phyloP scores from a whole-genome alignment of 2,797 vertebrate species.

The Phrynocephalus guinanensis region DNA sequence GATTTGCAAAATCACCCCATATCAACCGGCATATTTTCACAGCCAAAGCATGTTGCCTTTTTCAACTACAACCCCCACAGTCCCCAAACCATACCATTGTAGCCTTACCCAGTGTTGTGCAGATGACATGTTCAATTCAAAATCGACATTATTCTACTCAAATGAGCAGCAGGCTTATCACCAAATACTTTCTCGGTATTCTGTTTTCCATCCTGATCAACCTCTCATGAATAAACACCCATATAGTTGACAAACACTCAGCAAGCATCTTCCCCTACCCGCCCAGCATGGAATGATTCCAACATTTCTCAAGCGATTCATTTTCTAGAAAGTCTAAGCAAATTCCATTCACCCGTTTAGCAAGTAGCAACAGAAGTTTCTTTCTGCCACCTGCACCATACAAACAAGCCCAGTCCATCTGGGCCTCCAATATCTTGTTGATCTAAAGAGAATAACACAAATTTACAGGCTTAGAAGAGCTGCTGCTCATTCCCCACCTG shows the following conservation, averaged over 20 bases:
- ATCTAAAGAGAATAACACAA: background rate
- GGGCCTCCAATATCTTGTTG: background rate
- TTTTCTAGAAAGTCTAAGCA: constrained; percentile 14
- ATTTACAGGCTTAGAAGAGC: background rate
- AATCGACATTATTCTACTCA: background rate
- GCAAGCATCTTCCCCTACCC: background rate
- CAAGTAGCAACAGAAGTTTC: background rate
- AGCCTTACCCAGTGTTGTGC: no score
- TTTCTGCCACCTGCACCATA: background rate
- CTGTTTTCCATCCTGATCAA: background rate
- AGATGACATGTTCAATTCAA: background rate
- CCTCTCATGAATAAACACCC: background rate
- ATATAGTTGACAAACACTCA: background rate
- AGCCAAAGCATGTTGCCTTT: background rate
- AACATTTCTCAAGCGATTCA: background rate
- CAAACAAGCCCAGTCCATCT: constrained; percentile 8
- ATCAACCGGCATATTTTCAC: no score
- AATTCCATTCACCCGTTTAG: constrained; percentile 10
- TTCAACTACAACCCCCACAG: background rate
- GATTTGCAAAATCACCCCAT: background rate
- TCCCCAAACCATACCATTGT: no score
- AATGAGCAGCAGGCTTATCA: background rate
- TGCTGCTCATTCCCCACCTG: background rate
- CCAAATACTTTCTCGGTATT: background rate
- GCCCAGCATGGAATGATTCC: background rate